phyloP scores from a whole-genome alignment of 2,113 vertebrate genomes.

The Sorex araneus region DNA sequence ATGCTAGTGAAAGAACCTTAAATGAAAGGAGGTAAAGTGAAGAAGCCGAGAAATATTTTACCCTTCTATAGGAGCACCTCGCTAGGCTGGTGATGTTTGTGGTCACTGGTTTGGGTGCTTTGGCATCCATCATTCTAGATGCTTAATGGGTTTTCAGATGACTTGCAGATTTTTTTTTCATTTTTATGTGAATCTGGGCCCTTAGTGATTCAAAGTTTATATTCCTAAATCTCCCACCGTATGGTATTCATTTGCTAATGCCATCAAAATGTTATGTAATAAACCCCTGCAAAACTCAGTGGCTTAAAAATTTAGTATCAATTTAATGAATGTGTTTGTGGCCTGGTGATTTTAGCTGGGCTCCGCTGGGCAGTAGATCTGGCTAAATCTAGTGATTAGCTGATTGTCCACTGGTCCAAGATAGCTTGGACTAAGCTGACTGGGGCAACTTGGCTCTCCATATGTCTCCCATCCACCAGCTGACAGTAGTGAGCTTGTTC shows the following conservation, averaged over 20 bases:
- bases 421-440: slow-evolving; percentile 21
- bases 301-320: slow-evolving; percentile 43
- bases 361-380: background rate
- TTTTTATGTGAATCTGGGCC: background rate
- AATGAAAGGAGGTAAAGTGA: slow-evolving; percentile 28
- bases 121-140: background rate
- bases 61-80: background rate
- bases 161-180: slow-evolving; percentile 15
- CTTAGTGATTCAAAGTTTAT: background rate
- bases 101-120: background rate
- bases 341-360: slow-evolving; percentile 14
- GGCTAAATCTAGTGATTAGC: background rate
- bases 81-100: slow-evolving; percentile 15
- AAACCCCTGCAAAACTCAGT: slow-evolving; percentile 16
- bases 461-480: background rate
- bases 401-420: background rate
- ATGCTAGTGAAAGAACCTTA: slow-evolving; percentile 45
- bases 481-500: background rate
- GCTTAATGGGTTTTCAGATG: slow-evolving; percentile 7
- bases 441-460: background rate
- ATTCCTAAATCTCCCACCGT: background rate
- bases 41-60: background rate
- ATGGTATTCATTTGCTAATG: slow-evolving; percentile 21
- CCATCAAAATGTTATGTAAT: slow-evolving; percentile 26
- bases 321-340: slow-evolving; percentile 20